Percentiles rank a stretch among this genome's conserved stretches.
phyloP scores from a whole-genome alignment of 2,888 invertebrate genomes.

The Lamproptera curius region DNA sequence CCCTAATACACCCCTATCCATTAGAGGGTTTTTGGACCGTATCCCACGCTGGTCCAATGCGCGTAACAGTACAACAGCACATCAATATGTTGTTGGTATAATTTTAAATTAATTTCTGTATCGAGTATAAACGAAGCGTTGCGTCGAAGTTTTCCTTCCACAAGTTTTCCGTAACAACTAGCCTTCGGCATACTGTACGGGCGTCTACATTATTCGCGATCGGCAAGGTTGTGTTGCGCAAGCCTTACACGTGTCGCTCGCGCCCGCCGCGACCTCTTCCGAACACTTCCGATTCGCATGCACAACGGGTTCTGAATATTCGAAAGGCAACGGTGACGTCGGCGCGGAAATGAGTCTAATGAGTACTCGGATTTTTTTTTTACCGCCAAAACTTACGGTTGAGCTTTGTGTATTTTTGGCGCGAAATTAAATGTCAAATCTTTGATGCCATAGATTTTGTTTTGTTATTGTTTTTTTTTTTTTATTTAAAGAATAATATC shows the following conservation, averaged over 20 bases:
- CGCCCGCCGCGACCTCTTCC: conserved; percentile 58
- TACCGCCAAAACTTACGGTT: background rate
- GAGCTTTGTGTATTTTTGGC: too few species aligned
- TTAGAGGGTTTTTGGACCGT: too few species aligned
- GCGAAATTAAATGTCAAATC: too few species aligned
- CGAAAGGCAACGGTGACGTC: conserved; percentile 60
- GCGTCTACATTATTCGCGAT: conserved; percentile 63
- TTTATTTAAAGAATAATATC: too few species aligned
- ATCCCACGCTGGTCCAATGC: too few species aligned
- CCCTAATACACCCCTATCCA: too few species aligned
- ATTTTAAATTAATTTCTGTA: too few species aligned
- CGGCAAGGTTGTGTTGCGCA: conserved; percentile 70
- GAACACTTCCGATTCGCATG: conserved; percentile 74
- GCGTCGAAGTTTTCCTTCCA: background rate
- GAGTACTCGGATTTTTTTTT: conserved; percentile 21
- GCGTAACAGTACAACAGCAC: too few species aligned
- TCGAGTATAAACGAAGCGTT: too few species aligned
- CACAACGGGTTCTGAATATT: conserved; percentile 53
- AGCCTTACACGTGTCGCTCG: conserved; percentile 60
- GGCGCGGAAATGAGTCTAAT: conserved; percentile 47
- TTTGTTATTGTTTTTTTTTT: too few species aligned
- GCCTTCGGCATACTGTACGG: conserved; percentile 27
- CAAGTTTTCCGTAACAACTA: conserved; percentile 19
- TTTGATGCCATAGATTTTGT: background rate
- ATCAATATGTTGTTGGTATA: too few species aligned